These are phyloP conservation scores for Lamellibrachia columna DNA, from an alignment of 2,888 invertebrate species.

Conservation along the genomic window DNA sequence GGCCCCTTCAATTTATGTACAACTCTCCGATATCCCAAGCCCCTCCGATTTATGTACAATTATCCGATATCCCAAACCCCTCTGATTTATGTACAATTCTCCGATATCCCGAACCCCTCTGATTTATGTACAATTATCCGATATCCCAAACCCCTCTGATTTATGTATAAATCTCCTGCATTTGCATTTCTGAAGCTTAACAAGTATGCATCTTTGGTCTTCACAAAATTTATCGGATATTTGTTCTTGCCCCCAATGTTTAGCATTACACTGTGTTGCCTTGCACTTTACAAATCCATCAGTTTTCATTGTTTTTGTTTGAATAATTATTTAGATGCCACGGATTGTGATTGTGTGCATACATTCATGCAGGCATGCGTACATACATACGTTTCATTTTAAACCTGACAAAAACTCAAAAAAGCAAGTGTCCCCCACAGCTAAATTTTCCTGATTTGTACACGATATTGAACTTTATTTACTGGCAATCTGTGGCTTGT, in stretches of 20 bases:
- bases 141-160: no score
- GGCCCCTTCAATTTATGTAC: no score
- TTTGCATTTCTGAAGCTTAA: no score
- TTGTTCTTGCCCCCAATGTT: background rate
- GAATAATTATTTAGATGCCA: background rate
- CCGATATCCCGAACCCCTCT: no score
- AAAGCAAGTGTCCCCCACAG: background rate
- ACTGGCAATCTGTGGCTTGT: background rate
- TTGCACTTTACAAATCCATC: background rate
- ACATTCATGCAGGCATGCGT: background rate
- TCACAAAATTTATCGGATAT: background rate
- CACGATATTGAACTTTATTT: background rate
- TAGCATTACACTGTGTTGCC: background rate
- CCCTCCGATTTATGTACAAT: no score
- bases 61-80: no score
- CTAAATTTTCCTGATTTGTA: background rate
- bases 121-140: no score
- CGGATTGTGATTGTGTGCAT: background rate
- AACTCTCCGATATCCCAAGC: no score
- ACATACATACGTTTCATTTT: background rate
- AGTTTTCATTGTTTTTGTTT: no score
- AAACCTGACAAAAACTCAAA: background rate
- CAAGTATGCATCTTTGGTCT: no score
- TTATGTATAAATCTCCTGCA: no score
- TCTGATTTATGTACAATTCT: no score